A percentile compares a stretch with the other conserved stretches of the same genome.
These are phyloP conservation scores for Jaculus jaculus DNA, from an alignment of 2,113 vertebrate genomes.

Conservation along the genomic window DNA sequence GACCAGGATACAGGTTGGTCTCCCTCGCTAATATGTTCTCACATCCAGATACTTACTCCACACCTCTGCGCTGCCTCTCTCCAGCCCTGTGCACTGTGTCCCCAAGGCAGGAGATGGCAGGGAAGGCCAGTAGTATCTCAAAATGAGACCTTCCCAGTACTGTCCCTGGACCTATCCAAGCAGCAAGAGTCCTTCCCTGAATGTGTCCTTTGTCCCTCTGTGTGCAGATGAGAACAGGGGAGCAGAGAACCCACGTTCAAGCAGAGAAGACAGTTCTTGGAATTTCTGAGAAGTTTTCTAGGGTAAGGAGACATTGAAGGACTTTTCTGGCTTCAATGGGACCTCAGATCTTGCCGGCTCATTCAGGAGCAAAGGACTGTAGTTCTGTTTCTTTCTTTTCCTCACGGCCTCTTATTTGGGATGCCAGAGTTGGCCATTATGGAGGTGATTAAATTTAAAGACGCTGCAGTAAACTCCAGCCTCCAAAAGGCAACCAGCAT, in stretches of 20 bases:
- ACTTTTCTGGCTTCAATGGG: not conserved
- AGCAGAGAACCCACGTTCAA: not conserved
- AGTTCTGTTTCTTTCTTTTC: not conserved
- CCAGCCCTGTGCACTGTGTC: rapidly evolving
- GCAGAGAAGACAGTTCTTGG: not conserved
- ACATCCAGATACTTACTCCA: not conserved
- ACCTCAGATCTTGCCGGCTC: conserved; percentile 6
- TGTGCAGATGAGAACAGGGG: not conserved
- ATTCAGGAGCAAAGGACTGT: conserved; percentile 39
- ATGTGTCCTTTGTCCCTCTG: not conserved
- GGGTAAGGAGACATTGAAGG: not conserved
- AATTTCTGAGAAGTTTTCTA: not conserved
- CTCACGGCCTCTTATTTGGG: conserved; percentile 82
- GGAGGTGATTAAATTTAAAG: conserved; percentile 89
- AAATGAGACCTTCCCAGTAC: not conserved
- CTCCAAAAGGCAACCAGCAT: conserved; percentile 85
- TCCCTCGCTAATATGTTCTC: not conserved
- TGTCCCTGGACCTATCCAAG: not conserved
- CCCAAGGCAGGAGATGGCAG: not conserved
- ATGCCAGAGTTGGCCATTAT: conserved; percentile 86
- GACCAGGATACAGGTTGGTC: not conserved
- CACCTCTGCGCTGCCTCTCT: not conserved
- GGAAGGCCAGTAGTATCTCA: not conserved
- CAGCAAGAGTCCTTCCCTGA: not conserved
- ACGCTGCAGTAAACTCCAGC: conserved; percentile 86